Evolutionary conservation across 1,140 invertebrate species (phyloP), one percentile per base, ranked within the genome.

Genomic region (Danaus melanippus): DNA sequence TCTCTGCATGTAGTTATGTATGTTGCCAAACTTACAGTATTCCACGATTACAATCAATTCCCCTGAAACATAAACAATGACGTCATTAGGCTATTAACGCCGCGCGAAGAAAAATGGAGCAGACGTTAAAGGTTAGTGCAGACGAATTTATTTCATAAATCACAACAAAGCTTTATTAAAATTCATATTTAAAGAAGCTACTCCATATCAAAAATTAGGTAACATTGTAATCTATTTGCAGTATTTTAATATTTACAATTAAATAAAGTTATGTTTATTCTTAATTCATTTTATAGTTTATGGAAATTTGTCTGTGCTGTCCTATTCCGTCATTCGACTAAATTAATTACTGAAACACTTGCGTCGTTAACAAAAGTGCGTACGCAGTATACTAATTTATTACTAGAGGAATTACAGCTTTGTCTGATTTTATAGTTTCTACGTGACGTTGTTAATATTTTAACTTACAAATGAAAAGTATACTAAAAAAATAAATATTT

Each of bases 1-100:
- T 21, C 91, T 88, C 21, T 94, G 84, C 47, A 98, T 85, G 77
- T 95, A 98, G 74, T 95, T 93, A 56, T 96, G 92, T 3, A 98
- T 88, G 87, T 97, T 97, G 9, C 97, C 97, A 76, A 92, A 95
- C 42, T 92, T 91, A 74, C 96, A 98, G 79, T 94, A 98, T 73
- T 98, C 96, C n/a, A 98, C 95, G 61, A 98, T 94, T 0, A 98
- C 94, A 60, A 94, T 86, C n/a, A 97, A 70, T 85, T 97, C 95
- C 17, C 92, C 95, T 96, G 67, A 50, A 89, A 89, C 9, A 32
- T 40, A 45, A 56, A 48, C 11, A 60, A 32, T 52, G 12, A 50
- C 50, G 53, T 60, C 53, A 56, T 10, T 47, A 39, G 12, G 46
- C 17, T 61, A 52, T 49, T 43, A 54, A 46, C 55, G 53, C n/a